Base-by-base conservation (phyloP, 2,888 invertebrate species). In the Lasioglossum lativentre region DNA sequence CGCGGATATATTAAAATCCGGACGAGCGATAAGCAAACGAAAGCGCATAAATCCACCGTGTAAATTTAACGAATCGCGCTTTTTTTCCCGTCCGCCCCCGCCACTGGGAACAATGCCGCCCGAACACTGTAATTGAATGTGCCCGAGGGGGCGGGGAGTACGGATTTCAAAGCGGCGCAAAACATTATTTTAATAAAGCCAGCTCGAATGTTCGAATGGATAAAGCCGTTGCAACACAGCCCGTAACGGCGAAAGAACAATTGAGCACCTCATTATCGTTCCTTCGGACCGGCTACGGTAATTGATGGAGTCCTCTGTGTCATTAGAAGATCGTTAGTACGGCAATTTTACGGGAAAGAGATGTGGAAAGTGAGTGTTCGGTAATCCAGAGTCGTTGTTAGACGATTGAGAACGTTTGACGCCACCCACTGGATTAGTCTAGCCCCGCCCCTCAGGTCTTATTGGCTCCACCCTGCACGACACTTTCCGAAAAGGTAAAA, bases 1-100 rank as follows among this genome's bases (percentile, higher is more conserved):
- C 8, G 34, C 30, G 30, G 30, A 19, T 52, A 72, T 75, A 76
- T 80, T 83, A 75, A 72, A 83, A 68, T 27, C 30, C 47, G 74
- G 42, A 4, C 56, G 16, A 2, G 74, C 52, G 27, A 83, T 59
- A 73, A 68, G 73, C 30, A 72, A 72, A 52, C 75, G 47, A 66
- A 66, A 27, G 59, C 59, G 42, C 63, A 72, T 47, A 71, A 73
- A 77, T 77, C 59, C 70, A 3, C 34, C 73, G 73, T 63, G 73
- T 42, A 30, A n/a, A 82, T 82, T 63, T 63, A 75, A 71, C 71
- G 71, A 75, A 75, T 59, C 5, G 27, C 40, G n/a, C 47, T 47
- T 47, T 19, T 66, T 45, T n/a, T 27, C 2, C 8, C 30, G 5
- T 2, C 47, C 23, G 23, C 47, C 2, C 10, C 10, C n/a, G 16